Evolutionary conservation across 2,888 invertebrate genomes (phyloP), one percentile per base, ranked within the genome.

Genomic region (Notodonta ziczac): DNA sequence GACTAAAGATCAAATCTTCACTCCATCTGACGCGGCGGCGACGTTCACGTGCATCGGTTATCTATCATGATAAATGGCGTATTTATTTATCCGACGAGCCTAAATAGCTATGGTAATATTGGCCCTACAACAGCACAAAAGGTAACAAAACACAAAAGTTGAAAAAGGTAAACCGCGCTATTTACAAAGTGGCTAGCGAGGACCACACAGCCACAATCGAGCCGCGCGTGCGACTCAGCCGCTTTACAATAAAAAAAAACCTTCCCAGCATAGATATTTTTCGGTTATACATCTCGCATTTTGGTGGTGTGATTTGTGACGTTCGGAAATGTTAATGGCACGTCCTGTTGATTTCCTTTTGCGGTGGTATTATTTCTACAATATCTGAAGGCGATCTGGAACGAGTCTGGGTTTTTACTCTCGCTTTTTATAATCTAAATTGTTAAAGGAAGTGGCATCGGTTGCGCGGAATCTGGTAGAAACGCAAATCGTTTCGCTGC

Each of bases 31-130:
- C 83, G 83, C 82, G 85, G 82, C 82, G 83, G 84, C 81, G 86
- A 88, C 88, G 85, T 87, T 86, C 87, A 85, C 88, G 88, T 86
- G 90, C 91, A 90, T 89, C 89, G 85, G 91, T 91, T 92, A 91
- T 91, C 91, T 92, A 91, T 91, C 90, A 89, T 93, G 93, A 93
- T 93, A 93, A 93, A 93, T 93, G 92, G 90, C 91, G 86, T 93
- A 93, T 93, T 93, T 93, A 93, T 93, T 93, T 93, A 93, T 93
- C 90, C 90, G 90, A 89, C 89, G 90, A 91, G 87, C 91, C 89
- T 93, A 93, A 93, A 93, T 93, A 92, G 93, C 93, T 93, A 92
- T 93, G 93, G 93, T 93, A 93, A 93, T 93, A 93, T 93, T 93
- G 91, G 91, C 89, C 89, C 90, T 93, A 93, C 91, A 92, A 93